phyloP scores from a whole-genome alignment of 2,888 invertebrate genomes.

The Drosophila emarginata region DNA sequence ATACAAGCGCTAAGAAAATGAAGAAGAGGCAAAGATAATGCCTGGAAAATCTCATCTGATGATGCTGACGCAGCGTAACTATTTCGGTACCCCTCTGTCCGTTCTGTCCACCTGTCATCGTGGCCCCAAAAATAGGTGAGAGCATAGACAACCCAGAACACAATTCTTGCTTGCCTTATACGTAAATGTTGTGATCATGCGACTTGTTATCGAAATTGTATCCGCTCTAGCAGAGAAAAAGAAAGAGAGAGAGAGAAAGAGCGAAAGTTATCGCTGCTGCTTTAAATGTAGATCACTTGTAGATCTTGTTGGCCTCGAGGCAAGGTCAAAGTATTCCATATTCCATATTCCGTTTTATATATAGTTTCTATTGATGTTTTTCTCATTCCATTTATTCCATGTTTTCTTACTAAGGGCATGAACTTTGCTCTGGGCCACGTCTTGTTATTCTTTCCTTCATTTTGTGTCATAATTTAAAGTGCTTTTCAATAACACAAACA shows the following conservation, averaged over 20 bases:
- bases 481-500: slow-evolving; percentile 50
- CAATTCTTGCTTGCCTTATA: slow-evolving; percentile 49
- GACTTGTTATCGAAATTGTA: slow-evolving; percentile 65
- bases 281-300: not conserved
- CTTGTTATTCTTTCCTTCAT: slow-evolving; percentile 16
- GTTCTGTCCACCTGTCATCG: not conserved
- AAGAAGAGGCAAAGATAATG: too few species aligned
- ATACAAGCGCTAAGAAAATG: slow-evolving; percentile 7
- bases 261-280: not conserved
- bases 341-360: not conserved
- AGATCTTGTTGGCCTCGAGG: not conserved
- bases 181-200: slow-evolving; percentile 21
- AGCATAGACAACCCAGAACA: slow-evolving; percentile 48
- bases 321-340: slow-evolving; percentile 3
- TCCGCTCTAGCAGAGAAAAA: slow-evolving; percentile 57
- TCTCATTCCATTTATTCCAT: slow-evolving; percentile 22
- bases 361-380: not conserved
- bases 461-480: slow-evolving; percentile 41
- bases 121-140: slow-evolving; percentile 40
- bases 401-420: slow-evolving; percentile 33
- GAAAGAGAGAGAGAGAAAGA: too few species aligned
- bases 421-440: slow-evolving; percentile 14
- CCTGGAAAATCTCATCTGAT: slow-evolving; percentile 59
- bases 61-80: slow-evolving; percentile 58
- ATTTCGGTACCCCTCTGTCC: slow-evolving; percentile 33